A percentile compares a stretch with the other conserved stretches of the same genome.
phyloP scores from a whole-genome alignment of 1,140 invertebrate genomes.

The Idris sp. region DNA sequence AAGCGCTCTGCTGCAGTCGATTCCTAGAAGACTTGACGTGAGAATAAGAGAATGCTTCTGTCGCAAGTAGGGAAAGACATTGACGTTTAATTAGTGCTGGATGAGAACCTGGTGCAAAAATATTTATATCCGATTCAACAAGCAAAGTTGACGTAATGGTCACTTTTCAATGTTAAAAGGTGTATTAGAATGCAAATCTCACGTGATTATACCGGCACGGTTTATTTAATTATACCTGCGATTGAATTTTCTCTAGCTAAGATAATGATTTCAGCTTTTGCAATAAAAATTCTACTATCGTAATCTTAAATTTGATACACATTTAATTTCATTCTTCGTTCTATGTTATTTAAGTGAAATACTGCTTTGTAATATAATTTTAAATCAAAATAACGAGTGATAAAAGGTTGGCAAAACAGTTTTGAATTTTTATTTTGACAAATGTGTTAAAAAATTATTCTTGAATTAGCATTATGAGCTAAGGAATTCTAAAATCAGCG shows the following conservation, averaged over 20 bases:
- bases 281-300: too few relatives aligned
- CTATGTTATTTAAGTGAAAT: too few relatives aligned
- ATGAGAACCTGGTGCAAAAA: slow-evolving; percentile 17
- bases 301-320: too few relatives aligned
- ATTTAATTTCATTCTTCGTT: too few relatives aligned
- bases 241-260: slow-evolving; percentile 13
- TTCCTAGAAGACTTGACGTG: slow-evolving; percentile 41
- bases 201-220: slow-evolving; percentile 12
- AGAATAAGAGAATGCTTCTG: slow-evolving; percentile 46
- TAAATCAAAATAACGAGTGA: too few relatives aligned
- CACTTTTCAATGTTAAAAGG: slow-evolving; percentile 31
- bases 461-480: too few relatives aligned
- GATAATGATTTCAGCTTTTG: too few relatives aligned
- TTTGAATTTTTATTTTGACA: too few relatives aligned
- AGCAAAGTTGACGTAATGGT: slow-evolving; percentile 10
- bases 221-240: slow-evolving; percentile 26
- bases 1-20: slow-evolving; percentile 39
- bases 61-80: slow-evolving; percentile 25
- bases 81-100: slow-evolving; percentile 19
- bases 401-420: too few relatives aligned
- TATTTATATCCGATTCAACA: slow-evolving; percentile 31
- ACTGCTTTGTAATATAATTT: too few relatives aligned
- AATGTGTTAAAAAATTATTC: too few relatives aligned
- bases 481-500: too few relatives aligned
- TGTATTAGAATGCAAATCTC: slow-evolving; percentile 26